A percentile compares a stretch with the other conserved stretches of the same genome.
Conservation (phyloP, 2,888 invertebrate species). For the Eueremaeus valkanovi region DNA sequence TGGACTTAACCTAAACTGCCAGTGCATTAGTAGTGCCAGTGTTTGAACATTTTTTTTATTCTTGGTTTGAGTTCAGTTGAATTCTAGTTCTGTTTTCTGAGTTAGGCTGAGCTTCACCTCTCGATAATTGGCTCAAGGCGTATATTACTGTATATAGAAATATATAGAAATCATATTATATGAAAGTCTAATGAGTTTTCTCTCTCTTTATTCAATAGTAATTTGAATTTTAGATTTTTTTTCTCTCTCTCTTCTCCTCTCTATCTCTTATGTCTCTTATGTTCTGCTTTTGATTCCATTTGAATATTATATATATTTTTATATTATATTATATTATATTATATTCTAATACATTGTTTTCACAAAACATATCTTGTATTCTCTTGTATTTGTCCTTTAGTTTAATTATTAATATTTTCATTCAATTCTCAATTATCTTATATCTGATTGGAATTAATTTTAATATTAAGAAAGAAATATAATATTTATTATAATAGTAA, state of each 20-base stretch:
- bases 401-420: too few species aligned
- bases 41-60: not conserved
- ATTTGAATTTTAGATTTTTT: not conserved
- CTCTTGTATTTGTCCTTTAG: not conserved
- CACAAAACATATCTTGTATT: too few species aligned
- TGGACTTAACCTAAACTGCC: constrained; percentile 22
- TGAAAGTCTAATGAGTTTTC: constrained; percentile 26
- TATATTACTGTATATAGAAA: not conserved
- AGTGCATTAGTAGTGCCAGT: constrained; percentile 16
- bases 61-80: not conserved
- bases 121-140: constrained; percentile 27
- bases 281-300: too few species aligned
- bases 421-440: too few species aligned
- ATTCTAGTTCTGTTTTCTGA: constrained; percentile 2
- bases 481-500: too few species aligned
- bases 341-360: not conserved
- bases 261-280: not conserved
- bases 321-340: too few species aligned
- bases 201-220: not conserved
- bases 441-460: too few species aligned
- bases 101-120: not conserved
- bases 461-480: too few species aligned
- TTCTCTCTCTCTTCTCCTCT: not conserved
- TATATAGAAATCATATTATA: not conserved
- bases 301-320: too few species aligned